phyloP scores from a whole-genome alignment of 2,797 vertebrate species.

The Pseudochirops cupreus region DNA sequence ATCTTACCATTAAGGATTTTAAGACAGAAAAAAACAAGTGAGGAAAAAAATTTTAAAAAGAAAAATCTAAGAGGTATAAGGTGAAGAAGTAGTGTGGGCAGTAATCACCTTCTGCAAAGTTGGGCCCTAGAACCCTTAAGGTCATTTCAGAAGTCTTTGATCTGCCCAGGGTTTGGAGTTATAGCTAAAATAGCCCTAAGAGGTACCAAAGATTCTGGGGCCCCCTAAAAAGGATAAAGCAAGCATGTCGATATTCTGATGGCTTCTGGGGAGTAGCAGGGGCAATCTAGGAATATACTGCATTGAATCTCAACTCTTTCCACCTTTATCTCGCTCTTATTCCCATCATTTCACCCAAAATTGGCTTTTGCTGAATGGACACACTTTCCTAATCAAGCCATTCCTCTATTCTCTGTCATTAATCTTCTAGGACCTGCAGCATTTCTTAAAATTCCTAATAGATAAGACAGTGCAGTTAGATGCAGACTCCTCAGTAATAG shows the following conservation, averaged over 20 bases:
- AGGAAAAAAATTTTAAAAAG: background rate
- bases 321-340: background rate
- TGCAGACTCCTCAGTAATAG: background rate
- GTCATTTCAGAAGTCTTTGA: background rate
- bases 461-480: background rate
- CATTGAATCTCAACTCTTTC: background rate
- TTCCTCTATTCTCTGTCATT: background rate
- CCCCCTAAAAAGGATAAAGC: background rate
- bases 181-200: background rate
- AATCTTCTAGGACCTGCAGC: background rate
- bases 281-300: background rate
- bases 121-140: background rate
- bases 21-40: background rate
- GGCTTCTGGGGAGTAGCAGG: background rate
- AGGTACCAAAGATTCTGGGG: conserved; percentile 35
- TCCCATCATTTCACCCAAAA: conserved; percentile 1
- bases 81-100: background rate
- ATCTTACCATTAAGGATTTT: background rate
- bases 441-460: background rate
- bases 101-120: background rate
- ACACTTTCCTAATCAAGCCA: conserved; percentile 1
- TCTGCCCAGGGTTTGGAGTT: background rate
- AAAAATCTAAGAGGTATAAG: background rate
- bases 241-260: background rate
- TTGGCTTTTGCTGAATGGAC: conserved; percentile 9